Base-by-base conservation (phyloP, 2,888 invertebrate species). In the Nymphalis urticae region DNA sequence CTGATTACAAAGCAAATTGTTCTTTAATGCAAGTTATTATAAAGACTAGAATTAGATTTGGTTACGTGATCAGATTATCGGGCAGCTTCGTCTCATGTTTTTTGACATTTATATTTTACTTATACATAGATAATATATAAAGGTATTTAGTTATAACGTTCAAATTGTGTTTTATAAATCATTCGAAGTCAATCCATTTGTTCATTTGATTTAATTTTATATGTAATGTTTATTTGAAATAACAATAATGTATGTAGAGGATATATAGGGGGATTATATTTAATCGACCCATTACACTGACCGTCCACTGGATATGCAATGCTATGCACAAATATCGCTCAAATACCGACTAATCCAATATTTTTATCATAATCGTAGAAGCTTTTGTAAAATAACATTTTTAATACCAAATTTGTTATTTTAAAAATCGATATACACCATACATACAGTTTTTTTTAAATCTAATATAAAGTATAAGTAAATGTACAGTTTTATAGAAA, bases 81-180 rank as follows among this genome's bases (percentile, higher is more conserved):
- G 42, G 64, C 64, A 58, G 64, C 58, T 64, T 48, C 48, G 13
- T 63, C 16, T 42, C 13, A 42, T 42, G 42, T 42, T 42, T 42
- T 13, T 10, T 42, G 42, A 42, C 42, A 13, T 42, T 42, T 42
- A 42, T 42, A 42, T 42, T 42, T 42, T 42, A 42, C 42, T 42
- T 13, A 42, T 42, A 42, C 13, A 42, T 42, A 42, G 42, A 42
- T 13, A 32, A 32, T 42, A 42, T 42, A 42, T 42, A 42, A 42
- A 42, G 42, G 42, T 42, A 42, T 42, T 42, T 42, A 56, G 27
- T 56, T 54, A n/a, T 53, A 10, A 56, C n/a, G 17, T 32, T 32
- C 32, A 56, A 56, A 56, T 56, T 32, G 9, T 56, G 54, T 56
- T 53, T 24, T 16, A 27, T 24, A 24, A 13, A 24, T 24, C 53